Base-by-base conservation (phyloP, 2,888 invertebrate species). In the Corbicula japonica region DNA sequence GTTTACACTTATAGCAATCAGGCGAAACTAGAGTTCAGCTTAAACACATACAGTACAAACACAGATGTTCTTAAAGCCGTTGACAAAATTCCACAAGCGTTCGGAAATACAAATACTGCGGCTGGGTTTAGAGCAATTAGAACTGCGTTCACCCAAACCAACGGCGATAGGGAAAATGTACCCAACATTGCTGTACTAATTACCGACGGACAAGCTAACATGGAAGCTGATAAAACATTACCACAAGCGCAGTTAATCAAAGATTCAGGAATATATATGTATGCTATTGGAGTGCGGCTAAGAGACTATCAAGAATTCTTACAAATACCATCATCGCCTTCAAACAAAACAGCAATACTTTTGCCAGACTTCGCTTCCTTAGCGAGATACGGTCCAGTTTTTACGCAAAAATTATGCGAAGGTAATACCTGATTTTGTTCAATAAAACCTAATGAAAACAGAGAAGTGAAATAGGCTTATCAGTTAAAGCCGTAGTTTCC, bases 151-250 rank as follows among this genome's bases (percentile, higher is more conserved):
- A 76, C 41, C 12, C 3, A 52, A 41, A 32, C 5, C 21, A 75
- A 63, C 30, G 83, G 86, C 0, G 88, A 88, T 63, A 63, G 88
- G 34, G 68, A 65, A 5, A 73, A 63, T 21, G 79, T 86, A 38
- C 87, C 85, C 8, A 86, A 90, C 60, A 83, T 89, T 26, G 86
- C 82, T 3, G 77, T 89, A 30, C 46, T 90, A 8, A 78, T 90
- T 34, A 88, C 88, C 1, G 89, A 87, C 58, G 90, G 88, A 6
- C 56, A 83, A n/a, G 58, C 84, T 5, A 85, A 81, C 58, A 48
- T 83, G 12, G 71, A 83, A 21, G 50, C 75, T 0, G 21, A 12
- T 1, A 46, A 54, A 23, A 88, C 86, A 6, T 62, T 86, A 28
- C 83, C 83, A 0, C 86, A 86, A 69, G 84, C 86, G 18, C 28